A percentile compares a stretch with the other conserved stretches of the same genome.
phyloP scores from a whole-genome alignment of 2,113 vertebrate genomes.

The Synodontis membranacea region DNA sequence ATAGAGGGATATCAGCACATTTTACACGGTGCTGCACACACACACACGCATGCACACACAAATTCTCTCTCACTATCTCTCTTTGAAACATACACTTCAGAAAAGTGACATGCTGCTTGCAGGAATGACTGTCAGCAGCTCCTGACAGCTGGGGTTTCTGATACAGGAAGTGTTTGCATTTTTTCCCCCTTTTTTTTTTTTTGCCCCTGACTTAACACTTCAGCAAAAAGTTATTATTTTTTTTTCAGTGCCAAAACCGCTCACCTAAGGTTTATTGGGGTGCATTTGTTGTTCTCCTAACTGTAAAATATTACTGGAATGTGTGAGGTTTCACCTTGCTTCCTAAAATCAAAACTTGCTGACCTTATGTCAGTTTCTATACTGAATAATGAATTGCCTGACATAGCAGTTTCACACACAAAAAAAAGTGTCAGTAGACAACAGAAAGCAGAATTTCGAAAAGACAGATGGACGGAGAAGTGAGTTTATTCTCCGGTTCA shows the following conservation, averaged over 20 bases:
- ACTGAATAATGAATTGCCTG: neutral
- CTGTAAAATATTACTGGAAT: constrained; percentile 10
- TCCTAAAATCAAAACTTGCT: neutral
- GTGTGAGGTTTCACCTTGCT: neutral
- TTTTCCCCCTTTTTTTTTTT: neutral
- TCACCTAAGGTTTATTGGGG: constrained; percentile 18
- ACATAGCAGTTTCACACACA: constrained; percentile 3
- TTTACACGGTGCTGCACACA: constrained; percentile 64
- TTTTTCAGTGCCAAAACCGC: neutral
- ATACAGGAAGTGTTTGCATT: constrained; percentile 39
- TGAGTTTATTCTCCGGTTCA: neutral
- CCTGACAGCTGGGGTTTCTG: constrained; percentile 44
- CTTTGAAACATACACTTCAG: constrained; percentile 1
- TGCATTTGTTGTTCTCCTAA: constrained; percentile 22
- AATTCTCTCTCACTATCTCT: neutral
- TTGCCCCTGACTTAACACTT: constrained; percentile 25
- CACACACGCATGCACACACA: constrained; percentile 32
- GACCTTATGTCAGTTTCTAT: neutral
- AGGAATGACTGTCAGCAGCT: constrained; percentile 47
- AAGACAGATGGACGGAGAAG: neutral
- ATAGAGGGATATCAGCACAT: constrained; percentile 66
- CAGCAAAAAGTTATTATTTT: constrained; percentile 33
- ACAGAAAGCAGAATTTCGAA: neutral
- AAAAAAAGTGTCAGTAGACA: neutral
- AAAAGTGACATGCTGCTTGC: constrained; percentile 46